These are phyloP conservation scores for Hoplodrina ambigua DNA, from an alignment of 2,888 invertebrate genomes.

Conservation along the genomic window DNA sequence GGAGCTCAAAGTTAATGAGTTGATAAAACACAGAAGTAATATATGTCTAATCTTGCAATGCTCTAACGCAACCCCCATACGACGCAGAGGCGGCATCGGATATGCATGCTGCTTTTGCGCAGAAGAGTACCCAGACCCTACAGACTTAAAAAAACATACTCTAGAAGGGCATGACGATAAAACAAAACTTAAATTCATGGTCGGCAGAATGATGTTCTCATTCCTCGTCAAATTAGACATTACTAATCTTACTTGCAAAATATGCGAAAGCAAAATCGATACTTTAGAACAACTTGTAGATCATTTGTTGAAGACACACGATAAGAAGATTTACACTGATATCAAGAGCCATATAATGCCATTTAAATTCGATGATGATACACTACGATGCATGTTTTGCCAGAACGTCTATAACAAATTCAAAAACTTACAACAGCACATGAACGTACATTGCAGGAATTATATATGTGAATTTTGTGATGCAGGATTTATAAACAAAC, in stretches of 20 bases:
- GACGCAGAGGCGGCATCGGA: slow-evolving; percentile 65
- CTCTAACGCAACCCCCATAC: slow-evolving; percentile 69
- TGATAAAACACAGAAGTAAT: slow-evolving; percentile 61
- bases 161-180: slow-evolving; percentile 65
- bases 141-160: slow-evolving; percentile 70
- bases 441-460: slow-evolving; percentile 81
- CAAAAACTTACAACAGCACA: slow-evolving; percentile 77
- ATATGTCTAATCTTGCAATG: slow-evolving; percentile 65
- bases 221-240: slow-evolving; percentile 66
- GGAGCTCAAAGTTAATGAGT: slow-evolving; percentile 45
- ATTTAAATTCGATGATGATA: slow-evolving; percentile 59
- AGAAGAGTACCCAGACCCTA: slow-evolving; percentile 65
- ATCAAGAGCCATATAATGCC: slow-evolving; percentile 65
- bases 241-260: slow-evolving; percentile 56
- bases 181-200: slow-evolving; percentile 62
- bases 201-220: slow-evolving; percentile 64
- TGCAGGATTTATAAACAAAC: slow-evolving; percentile 78
- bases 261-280: slow-evolving; percentile 54
- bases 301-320: slow-evolving; percentile 61
- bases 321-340: slow-evolving; percentile 56
- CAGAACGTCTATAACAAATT: slow-evolving; percentile 55
- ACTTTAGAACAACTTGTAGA: slow-evolving; percentile 56
- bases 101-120: slow-evolving; percentile 72
- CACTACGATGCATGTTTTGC: slow-evolving; percentile 57
- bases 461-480: slow-evolving; percentile 79